A percentile compares a stretch with the other conserved stretches of the same genome.
These are phyloP conservation scores for Trichopria drosophilae DNA, from an alignment of 2,888 invertebrate genomes.

Conservation along the genomic window DNA sequence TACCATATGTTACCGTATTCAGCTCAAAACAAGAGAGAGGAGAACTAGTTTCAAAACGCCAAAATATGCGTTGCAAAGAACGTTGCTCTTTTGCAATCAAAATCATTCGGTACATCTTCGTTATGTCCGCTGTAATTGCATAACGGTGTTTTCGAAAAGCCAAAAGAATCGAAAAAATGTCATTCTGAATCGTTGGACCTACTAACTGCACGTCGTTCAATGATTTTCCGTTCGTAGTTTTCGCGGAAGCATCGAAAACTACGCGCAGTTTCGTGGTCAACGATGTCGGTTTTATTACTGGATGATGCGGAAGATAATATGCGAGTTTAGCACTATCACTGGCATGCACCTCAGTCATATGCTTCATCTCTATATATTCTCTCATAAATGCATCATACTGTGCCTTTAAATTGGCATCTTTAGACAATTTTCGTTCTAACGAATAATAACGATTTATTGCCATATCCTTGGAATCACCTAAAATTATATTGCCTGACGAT, in stretches of 20 bases:
- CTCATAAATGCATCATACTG: constrained; percentile 8
- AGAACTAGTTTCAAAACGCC: constrained; percentile 27
- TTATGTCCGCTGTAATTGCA: too few species aligned
- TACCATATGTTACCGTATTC: constrained; percentile 36
- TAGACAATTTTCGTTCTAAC: constrained; percentile 2
- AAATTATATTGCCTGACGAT: background rate
- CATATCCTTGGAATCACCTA: too few species aligned
- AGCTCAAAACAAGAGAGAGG: constrained; percentile 14
- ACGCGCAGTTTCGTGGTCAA: too few species aligned
- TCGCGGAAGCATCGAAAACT: too few species aligned
- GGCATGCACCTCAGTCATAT: background rate
- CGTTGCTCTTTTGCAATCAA: constrained; percentile 16
- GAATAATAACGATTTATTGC: constrained; percentile 4
- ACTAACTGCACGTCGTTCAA: constrained; percentile 34
- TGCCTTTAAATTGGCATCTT: background rate
- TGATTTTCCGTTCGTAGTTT: constrained; percentile 31
- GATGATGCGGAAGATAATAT: constrained; percentile 40
- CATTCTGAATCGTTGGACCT: constrained; percentile 34
- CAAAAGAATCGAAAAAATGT: constrained; percentile 28
- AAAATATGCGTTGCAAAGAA: constrained; percentile 37
- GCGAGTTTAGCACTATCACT: background rate
- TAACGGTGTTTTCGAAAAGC: constrained; percentile 29
- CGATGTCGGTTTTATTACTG: constrained; percentile 32
- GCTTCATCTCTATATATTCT: too few species aligned
- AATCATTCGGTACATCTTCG: too few species aligned